These are phyloP conservation scores for Elephas maximus DNA, from an alignment of 2,113 vertebrate genomes.

Conservation along the genomic window DNA sequence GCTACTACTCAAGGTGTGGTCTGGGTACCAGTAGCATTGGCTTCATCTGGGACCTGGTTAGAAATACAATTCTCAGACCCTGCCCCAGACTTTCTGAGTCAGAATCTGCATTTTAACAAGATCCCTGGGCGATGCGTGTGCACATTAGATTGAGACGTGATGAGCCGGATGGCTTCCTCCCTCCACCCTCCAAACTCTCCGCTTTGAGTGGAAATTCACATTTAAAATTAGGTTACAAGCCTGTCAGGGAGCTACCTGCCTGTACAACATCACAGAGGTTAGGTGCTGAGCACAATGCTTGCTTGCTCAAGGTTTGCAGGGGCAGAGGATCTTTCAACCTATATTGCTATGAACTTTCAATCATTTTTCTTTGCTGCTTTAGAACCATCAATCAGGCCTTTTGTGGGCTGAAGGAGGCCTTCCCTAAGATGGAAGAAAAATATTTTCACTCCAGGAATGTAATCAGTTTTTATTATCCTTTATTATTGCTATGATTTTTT, in stretches of 20 bases:
- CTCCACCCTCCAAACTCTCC: neutral
- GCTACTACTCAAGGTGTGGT: neutral
- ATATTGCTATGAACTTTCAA: neutral
- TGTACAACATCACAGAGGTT: neutral
- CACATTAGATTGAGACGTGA: neutral
- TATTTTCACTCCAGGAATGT: neutral
- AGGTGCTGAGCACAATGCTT: neutral
- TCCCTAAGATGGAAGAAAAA: neutral
- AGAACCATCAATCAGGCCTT: neutral
- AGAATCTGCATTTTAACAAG: slow-evolving; percentile 31
- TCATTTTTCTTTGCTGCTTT: neutral
- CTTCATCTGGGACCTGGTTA: neutral
- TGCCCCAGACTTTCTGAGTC: neutral
- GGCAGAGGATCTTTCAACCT: neutral
- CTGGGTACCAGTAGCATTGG: neutral
- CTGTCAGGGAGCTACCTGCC: neutral
- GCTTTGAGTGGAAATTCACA: slow-evolving; percentile 26
- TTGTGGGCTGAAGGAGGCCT: neutral
- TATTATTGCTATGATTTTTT: neutral
- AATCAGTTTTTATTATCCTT: neutral
- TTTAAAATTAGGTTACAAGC: slow-evolving; percentile 21
- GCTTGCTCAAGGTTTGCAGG: neutral
- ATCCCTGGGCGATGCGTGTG: neutral
- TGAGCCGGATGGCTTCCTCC: neutral
- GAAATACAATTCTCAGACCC: neutral